Evolutionary conservation across 2,888 invertebrate genomes (phyloP).

Genomic region (Plusia festucae): DNA sequence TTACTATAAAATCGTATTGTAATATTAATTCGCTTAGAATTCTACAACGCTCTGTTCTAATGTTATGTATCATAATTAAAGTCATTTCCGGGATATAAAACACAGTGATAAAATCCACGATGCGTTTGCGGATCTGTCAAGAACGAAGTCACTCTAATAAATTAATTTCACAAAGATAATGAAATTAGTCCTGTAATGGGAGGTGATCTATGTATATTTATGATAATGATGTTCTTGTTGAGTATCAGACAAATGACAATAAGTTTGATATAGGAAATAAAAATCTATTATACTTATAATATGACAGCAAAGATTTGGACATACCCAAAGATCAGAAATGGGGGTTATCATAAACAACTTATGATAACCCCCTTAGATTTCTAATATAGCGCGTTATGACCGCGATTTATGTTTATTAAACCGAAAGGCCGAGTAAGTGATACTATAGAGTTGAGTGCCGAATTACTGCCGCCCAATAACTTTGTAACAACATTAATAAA

Average conservation of each 20-base stretch:
- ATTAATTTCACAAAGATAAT: neutral
- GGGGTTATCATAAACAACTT: no score
- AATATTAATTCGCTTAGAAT: no score
- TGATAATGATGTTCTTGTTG: no score
- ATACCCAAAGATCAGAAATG: neutral
- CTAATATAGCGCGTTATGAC: conserved; percentile 48
- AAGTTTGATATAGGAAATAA: no score
- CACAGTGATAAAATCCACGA: conserved; percentile 24
- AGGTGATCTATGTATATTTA: no score
- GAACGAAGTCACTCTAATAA: conserved; percentile 11
- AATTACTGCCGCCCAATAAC: conserved; percentile 34
- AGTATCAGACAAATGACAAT: no score
- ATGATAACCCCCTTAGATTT: conserved; percentile 24
- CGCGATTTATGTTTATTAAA: conserved; percentile 47
- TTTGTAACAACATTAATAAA: conserved; percentile 38
- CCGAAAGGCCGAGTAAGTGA: conserved; percentile 21
- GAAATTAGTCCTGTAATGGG: no score
- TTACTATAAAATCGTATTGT: no score
- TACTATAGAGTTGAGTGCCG: conserved; percentile 31
- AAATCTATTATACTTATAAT: no score
- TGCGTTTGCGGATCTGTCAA: conserved; percentile 41
- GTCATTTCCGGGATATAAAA: conserved; percentile 26
- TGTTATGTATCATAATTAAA: no score
- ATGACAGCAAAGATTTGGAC: neutral
- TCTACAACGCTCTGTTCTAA: no score